A percentile compares a stretch with the other conserved stretches of the same genome.
phyloP scores from a whole-genome alignment of 2,113 vertebrate species.

The Urocolius indicus region DNA sequence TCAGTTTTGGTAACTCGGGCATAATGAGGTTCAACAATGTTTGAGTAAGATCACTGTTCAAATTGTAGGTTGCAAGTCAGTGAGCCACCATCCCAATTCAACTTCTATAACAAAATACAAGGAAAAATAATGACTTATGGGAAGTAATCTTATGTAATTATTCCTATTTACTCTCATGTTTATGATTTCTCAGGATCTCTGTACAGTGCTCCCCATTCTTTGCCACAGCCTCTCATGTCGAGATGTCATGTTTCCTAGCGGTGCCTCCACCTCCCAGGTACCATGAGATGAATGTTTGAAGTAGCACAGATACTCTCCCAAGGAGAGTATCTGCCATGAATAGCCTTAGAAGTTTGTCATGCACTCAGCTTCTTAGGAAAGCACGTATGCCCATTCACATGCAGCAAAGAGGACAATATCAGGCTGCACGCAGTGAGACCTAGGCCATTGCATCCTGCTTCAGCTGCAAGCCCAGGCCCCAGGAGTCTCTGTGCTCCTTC shows the following conservation, averaged over 20 bases:
- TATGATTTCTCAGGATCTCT: neutral
- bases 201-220: neutral
- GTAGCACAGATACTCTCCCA: neutral
- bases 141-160: neutral
- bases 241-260: neutral
- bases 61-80: neutral
- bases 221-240: neutral
- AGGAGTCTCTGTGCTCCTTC: neutral
- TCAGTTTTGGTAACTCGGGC: neutral
- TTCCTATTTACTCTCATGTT: neutral
- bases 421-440: neutral
- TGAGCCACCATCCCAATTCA: neutral
- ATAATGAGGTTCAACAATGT: neutral
- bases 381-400: accelerated
- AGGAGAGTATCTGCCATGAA: neutral
- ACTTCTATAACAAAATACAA: neutral
- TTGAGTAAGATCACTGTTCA: neutral
- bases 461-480: neutral
- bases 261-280: neutral
- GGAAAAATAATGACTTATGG: neutral
- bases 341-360: neutral
- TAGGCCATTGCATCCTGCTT: neutral
- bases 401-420: neutral
- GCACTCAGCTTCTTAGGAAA: neutral
- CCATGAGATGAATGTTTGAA: neutral